Percentiles rank a stretch among this genome's conserved stretches.
phyloP scores from a whole-genome alignment of 2,888 invertebrate genomes.

The Chaetogeoica ovagalla region DNA sequence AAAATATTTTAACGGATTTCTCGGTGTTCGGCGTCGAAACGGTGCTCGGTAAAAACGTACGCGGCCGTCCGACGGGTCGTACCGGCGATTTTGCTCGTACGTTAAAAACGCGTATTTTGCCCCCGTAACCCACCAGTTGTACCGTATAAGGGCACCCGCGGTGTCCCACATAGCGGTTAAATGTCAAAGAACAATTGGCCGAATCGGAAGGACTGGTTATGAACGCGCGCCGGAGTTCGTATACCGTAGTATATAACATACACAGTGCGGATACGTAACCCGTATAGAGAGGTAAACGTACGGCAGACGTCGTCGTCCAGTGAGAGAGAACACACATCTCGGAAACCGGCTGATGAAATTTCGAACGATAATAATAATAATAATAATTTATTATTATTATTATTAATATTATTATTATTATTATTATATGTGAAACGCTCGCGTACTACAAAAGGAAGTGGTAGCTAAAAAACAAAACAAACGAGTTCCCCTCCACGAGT shows the following conservation, averaged over 20 bases:
- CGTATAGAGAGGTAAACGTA: not conserved
- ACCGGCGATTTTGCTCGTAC: no score
- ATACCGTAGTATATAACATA: no score
- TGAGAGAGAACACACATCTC: slow-evolving; percentile 10
- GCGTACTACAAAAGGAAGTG: slow-evolving; percentile 41
- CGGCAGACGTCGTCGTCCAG: slow-evolving; percentile 3
- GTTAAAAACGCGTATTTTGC: no score
- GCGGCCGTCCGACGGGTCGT: no score
- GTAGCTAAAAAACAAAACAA: slow-evolving; percentile 14
- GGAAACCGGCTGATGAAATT: slow-evolving; percentile 51
- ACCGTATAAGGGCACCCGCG: slow-evolving; percentile 45
- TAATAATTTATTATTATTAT: slow-evolving; percentile 41
- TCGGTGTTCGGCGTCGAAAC: no score
- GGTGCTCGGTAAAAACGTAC: no score
- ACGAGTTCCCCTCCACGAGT: slow-evolving; percentile 33
- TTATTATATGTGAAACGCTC: slow-evolving; percentile 31
- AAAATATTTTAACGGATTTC: no score
- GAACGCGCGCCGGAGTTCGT: not conserved
- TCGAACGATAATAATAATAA: slow-evolving; percentile 45
- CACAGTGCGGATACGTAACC: not conserved
- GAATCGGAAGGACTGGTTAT: slow-evolving; percentile 49
- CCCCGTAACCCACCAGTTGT: not conserved
- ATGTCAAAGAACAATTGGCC: slow-evolving; percentile 51
- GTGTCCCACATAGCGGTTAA: slow-evolving; percentile 41
- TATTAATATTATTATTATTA: no score